Conservation (phyloP, 2,113 vertebrate genomes). For the Herpetotheres cachinnans region DNA sequence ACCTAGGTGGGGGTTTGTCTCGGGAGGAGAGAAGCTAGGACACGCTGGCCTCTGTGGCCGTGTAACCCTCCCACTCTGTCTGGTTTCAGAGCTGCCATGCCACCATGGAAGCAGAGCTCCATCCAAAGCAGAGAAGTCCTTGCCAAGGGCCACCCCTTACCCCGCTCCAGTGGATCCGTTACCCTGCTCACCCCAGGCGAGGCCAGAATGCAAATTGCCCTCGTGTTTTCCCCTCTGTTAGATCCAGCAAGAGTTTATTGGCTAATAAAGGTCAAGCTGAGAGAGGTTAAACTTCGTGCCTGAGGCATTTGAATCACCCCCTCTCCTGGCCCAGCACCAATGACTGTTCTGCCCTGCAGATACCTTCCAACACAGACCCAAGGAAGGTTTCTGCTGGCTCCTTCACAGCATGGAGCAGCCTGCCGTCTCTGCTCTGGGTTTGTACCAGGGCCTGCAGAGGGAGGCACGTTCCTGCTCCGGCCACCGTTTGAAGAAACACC, state of each 20-base stretch:
- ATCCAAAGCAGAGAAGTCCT: not conserved
- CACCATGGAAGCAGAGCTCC: not conserved
- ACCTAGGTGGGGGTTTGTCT: fast-evolving
- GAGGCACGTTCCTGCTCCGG: not conserved
- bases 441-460: not conserved
- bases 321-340: not conserved
- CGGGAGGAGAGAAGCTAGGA: not conserved
- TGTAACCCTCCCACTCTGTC: not conserved
- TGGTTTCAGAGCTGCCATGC: not conserved
- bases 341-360: not conserved
- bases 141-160: not conserved
- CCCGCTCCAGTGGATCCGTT: conserved; percentile 34
- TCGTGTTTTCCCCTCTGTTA: not conserved
- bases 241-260: not conserved
- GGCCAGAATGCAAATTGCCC: not conserved
- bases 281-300: not conserved
- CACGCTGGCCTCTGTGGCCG: fast-evolving
- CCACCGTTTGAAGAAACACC: too few relatives aligned
- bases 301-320: not conserved
- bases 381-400: not conserved
- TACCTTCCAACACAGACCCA: not conserved
- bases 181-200: not conserved
- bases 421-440: fast-evolving
- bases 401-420: not conserved
- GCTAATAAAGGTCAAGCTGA: conserved; percentile 52